phyloP scores from a whole-genome alignment of 1,140 invertebrate genomes.

The Drosophila virilis region DNA sequence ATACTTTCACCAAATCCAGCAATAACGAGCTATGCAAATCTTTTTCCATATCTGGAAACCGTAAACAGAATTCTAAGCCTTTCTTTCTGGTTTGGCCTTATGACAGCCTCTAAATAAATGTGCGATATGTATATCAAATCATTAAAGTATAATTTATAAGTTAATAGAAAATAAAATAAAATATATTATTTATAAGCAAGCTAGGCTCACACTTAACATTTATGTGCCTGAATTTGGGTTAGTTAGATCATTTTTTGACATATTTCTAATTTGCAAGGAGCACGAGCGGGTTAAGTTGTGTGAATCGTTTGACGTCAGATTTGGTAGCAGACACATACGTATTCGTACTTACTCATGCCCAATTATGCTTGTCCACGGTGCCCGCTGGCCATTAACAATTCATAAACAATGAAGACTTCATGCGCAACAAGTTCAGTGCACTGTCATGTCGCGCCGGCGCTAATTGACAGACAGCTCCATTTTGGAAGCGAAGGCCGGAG shows the following conservation, averaged over 20 bases:
- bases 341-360: slow-evolving; percentile 24
- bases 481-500: slow-evolving; percentile 33
- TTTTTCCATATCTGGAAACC: no score
- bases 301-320: slow-evolving; percentile 10
- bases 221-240: no score
- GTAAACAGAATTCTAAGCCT: no score
- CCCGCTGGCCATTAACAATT: slow-evolving; percentile 52
- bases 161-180: no score
- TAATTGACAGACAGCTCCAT: slow-evolving; percentile 75
- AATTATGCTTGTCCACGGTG: slow-evolving; percentile 55
- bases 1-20: no score
- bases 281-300: slow-evolving; percentile 56
- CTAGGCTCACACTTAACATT: no score
- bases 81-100: no score
- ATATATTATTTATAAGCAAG: no score
- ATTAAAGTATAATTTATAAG: no score
- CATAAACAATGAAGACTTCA: slow-evolving; percentile 59
- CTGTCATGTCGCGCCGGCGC: slow-evolving; percentile 49
- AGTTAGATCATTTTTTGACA: background rate
- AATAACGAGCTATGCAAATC: no score
- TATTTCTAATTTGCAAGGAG: background rate
- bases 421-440: slow-evolving; percentile 69
- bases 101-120: no score
- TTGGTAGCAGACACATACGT: slow-evolving; percentile 7
- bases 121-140: no score